Conservation (phyloP, 2,113 vertebrate species). For the Rynchops niger region DNA sequence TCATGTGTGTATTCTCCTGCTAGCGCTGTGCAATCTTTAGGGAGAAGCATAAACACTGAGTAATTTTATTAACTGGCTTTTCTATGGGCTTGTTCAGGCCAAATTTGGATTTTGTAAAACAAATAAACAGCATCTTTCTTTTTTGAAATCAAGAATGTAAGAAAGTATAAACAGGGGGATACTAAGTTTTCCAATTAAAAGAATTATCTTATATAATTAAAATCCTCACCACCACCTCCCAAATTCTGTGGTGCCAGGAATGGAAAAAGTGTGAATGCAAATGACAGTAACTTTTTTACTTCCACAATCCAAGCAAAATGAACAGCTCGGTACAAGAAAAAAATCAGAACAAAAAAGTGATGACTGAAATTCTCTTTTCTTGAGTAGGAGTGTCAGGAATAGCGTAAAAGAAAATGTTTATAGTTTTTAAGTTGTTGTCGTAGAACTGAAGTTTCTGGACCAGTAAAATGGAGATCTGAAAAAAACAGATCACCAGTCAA, state of each 20-base stretch:
- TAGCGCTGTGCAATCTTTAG: not conserved
- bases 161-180: conserved; percentile 28
- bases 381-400: not conserved
- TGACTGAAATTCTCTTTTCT: not conserved
- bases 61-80: conserved; percentile 29
- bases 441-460: not conserved
- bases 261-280: not conserved
- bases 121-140: conserved; percentile 20
- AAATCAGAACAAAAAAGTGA: not conserved
- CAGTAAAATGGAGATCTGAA: not conserved
- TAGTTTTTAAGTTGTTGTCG: not conserved
- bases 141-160: not conserved
- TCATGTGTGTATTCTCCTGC: not conserved
- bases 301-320: not conserved
- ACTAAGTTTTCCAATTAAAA: conserved; percentile 44
- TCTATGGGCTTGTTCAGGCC: conserved; percentile 31
- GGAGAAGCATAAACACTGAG: conserved; percentile 35
- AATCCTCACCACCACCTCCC: not conserved
- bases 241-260: not conserved
- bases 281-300: not conserved
- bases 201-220: conserved; percentile 22
- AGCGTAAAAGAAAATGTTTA: not conserved
- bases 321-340: not conserved
- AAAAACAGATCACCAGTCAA: not conserved
- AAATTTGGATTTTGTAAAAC: conserved; percentile 37